Evolutionary conservation across 2,888 invertebrate genomes (phyloP), one percentile per base, ranked within the genome.

Genomic region (Alsophila aescularia): DNA sequence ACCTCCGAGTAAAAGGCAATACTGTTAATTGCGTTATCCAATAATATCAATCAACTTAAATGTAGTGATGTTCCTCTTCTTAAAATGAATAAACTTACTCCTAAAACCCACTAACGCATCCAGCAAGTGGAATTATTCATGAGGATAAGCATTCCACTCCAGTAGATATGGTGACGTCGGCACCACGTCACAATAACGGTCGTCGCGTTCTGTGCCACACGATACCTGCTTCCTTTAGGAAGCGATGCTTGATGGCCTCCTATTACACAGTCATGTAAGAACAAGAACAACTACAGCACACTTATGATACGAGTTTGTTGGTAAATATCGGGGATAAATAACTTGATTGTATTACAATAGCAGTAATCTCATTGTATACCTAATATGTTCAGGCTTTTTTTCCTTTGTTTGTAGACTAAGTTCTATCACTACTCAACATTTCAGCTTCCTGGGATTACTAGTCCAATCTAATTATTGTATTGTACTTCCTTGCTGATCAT

Each of bases 161-260:
- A 57, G 13, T 52, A 57, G 32, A 41, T 44, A 31, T 49, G 24
- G 36, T 53, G 58, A 58, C 54, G 58, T 58, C 44, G 10, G 16
- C 47, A 21, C 13, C 48, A 50, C 45, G 34, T 39, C 36, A 54
- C 15, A 32, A 21, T 29, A n/a, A 36, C n/a, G 36, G 27, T 13
- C 15, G 24, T 9, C 16, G 14, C 21, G 4, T 1, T 24, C 5
- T 24, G 7, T 13, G 9, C 2, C 12, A 14, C 34, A 10, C 13
- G 21, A 34, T 21, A 34, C 14, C 41, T 43, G 51, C 49, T 53
- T 48, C 53, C 55, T 52, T 53, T 47, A 49, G 35, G 55, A 52
- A 52, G 32, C 34, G n/a, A 29, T 7, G 31, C 29, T 34, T 45
- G 45, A 37, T 32, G 18, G 21, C 53, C 9, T 21, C 0, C 16